Base-by-base conservation (phyloP, 1,140 invertebrate genomes). In the Mylabris phalerata region DNA sequence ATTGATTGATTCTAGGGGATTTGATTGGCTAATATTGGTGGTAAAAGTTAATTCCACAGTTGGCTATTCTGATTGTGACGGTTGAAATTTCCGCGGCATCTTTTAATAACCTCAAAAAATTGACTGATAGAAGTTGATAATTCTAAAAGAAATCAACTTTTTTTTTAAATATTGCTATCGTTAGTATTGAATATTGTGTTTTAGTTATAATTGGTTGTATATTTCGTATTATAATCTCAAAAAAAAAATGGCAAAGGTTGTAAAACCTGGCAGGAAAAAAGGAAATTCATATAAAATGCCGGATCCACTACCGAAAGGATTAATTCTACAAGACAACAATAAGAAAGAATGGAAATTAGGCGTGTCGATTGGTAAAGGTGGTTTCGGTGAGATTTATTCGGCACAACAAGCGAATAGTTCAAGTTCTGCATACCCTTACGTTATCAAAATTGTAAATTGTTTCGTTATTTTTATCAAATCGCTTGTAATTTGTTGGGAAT, bases 341-440 rank as follows among this genome's bases (percentile, higher is more conserved):
- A 87, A 87, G 64, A 89, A 89, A 65, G 85, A 85, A 59, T 97
- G 94, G 94, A 83, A 82, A 59, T 80, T 97, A 47, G 92, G 92
- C 1, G 79, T 83, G 24, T 90, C 92, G 0, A 90, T 97, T 52
- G 94, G 93, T 1, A 78, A 87, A 57, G 94, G 94, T n/a, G 94
- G 93, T 39, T 97, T 96, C 77, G 93, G 93, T 1, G 89, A 94
- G 74, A 93, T 95, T 67, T 95, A 95, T 73, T 80, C 85, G 24
- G 90, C 88, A 71, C 73, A 75, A 73, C 81, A 83, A 55, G 78
- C 78, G 40, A 71, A 75, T 0, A 77, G 79, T 49, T 75, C 73
- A 9, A 75, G 74, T 1, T 80, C 78, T 51, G 73, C 71, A 60
- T 87, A 82, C 74, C 80, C 82, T 19, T 83, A 80, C 68, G 87